These are phyloP conservation scores for Macroramphosus scolopax DNA, from an alignment of 2,797 vertebrate species.

Conservation along the genomic window DNA sequence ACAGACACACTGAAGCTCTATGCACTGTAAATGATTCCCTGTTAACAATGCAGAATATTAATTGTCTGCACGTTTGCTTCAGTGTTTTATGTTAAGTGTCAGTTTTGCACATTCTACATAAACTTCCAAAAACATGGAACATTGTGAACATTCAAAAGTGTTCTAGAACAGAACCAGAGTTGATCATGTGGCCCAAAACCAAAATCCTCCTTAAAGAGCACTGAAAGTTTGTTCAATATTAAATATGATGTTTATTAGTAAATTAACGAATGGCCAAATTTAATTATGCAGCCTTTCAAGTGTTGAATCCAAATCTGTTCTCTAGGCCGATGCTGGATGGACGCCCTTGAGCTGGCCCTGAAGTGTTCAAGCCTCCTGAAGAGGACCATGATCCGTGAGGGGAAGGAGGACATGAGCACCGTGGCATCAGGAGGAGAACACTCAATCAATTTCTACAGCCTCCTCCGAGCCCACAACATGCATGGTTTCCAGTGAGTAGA, in stretches of 20 bases:
- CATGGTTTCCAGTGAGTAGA: constrained; percentile 88
- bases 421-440: constrained; percentile 78
- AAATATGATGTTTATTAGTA: no score
- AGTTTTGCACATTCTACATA: no score
- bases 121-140: no score
- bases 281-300: neutral
- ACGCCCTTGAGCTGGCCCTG: constrained; percentile 94
- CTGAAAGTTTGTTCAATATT: neutral
- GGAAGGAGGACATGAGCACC: constrained; percentile 87
- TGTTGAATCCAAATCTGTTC: neutral
- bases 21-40: no score
- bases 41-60: no score
- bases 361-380: constrained; percentile 97
- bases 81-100: no score
- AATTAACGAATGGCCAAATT: neutral
- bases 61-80: no score
- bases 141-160: no score
- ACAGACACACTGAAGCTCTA: neutral
- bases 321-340: constrained; percentile 97
- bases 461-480: constrained; percentile 92
- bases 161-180: no score
- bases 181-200: no score
- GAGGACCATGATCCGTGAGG: constrained; percentile 96
- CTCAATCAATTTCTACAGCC: constrained; percentile 91
- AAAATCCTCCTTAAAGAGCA: no score